phyloP scores from a whole-genome alignment of 2,888 invertebrate genomes.

The Drosophila hawaiiensis region DNA sequence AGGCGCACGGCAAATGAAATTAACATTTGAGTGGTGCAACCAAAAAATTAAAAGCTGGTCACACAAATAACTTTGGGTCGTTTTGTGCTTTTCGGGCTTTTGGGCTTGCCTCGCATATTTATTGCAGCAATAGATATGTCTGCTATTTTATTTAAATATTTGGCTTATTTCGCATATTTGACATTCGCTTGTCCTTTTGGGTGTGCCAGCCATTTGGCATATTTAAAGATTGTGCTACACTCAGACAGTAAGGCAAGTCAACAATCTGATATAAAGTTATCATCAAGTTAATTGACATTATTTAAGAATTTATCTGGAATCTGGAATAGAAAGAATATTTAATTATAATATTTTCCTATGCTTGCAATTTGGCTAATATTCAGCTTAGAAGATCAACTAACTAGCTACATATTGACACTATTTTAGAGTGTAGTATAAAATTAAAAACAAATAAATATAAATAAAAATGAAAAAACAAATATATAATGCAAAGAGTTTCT shows the following conservation, averaged over 20 bases:
- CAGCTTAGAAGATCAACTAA: neutral
- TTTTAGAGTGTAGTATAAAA: neutral
- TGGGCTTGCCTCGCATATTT: conserved; percentile 55
- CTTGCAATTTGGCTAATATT: neutral
- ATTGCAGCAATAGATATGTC: conserved; percentile 65
- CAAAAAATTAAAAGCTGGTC: conserved; percentile 73
- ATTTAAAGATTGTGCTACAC: conserved; percentile 33
- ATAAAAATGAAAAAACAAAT: neutral
- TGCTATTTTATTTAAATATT: conserved; percentile 58
- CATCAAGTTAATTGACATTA: neutral
- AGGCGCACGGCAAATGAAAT: conserved; percentile 77
- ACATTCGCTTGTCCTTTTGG: neutral
- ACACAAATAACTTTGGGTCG: conserved; percentile 34
- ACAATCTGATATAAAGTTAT: neutral
- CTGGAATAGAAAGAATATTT: neutral
- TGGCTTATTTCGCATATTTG: conserved; percentile 34
- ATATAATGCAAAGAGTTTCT: neutral
- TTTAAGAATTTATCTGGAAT: neutral
- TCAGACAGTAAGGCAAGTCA: neutral
- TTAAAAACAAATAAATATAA: neutral
- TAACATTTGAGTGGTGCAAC: conserved; percentile 78
- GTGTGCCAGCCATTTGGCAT: conserved; percentile 45
- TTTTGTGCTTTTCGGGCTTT: conserved; percentile 5
- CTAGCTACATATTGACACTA: neutral
- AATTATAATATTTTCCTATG: neutral